Percentiles rank a stretch among this genome's conserved stretches.
phyloP scores from a whole-genome alignment of 1,140 invertebrate genomes.

The Olivierus martensii region DNA sequence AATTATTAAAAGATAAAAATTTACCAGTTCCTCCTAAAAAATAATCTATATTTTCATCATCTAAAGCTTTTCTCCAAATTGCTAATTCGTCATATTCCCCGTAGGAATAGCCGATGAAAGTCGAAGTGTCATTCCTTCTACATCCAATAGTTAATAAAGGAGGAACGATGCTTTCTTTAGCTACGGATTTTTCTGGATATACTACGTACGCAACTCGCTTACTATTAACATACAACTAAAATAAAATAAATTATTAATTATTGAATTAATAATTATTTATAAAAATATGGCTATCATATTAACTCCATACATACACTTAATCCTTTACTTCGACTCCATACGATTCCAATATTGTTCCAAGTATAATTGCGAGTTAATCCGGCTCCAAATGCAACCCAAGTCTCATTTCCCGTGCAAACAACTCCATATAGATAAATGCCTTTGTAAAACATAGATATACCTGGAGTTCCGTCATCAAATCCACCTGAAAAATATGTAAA shows the following conservation, averaged over 20 bases:
- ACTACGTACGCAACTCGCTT: constrained; percentile 8
- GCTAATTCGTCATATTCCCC: constrained; percentile 24
- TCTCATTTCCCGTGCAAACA: constrained; percentile 23
- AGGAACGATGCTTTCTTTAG: neutral
- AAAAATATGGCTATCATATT: neutral
- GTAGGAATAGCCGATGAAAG: constrained; percentile 14
- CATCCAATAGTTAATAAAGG: constrained; percentile 21
- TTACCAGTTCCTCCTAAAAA: constrained; percentile 23
- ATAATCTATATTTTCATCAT: constrained; percentile 13
- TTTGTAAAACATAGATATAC: constrained; percentile 20
- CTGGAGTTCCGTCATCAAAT: constrained; percentile 19
- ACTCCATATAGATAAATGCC: constrained; percentile 19
- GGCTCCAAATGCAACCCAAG: constrained; percentile 20
- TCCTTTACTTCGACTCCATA: constrained; percentile 12
- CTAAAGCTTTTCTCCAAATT: constrained; percentile 17
- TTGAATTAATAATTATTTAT: neutral
- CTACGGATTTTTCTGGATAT: constrained; percentile 7
- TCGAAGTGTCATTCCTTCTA: constrained; percentile 6
- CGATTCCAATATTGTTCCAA: constrained; percentile 25
- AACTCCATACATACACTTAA: constrained; percentile 8
- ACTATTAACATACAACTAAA: constrained; percentile 19
- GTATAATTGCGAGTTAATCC: constrained; percentile 18
- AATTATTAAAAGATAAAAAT: constrained; percentile 5
- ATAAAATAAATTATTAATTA: too few species aligned
- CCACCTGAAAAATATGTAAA: constrained; percentile 5